These are phyloP conservation scores for Dolichoris vasculosae DNA, from an alignment of 1,140 invertebrate genomes.

Conservation along the genomic window DNA sequence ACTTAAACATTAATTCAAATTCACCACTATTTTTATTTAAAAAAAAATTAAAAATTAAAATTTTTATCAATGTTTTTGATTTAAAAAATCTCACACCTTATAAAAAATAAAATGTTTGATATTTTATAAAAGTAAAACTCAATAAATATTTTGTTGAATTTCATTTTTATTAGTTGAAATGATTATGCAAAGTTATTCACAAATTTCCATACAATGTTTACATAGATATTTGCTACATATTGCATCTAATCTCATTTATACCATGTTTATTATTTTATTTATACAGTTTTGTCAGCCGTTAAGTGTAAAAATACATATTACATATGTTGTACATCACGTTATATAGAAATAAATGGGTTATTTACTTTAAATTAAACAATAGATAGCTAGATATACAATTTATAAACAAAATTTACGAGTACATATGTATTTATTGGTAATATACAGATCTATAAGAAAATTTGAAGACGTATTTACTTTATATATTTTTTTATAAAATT, in stretches of 20 bases:
- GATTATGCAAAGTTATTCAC: constrained; percentile 48
- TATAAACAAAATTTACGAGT: too few species aligned
- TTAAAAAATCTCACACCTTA: not conserved
- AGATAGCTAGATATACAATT: too few species aligned
- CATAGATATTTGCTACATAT: constrained; percentile 33
- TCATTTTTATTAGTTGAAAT: constrained; percentile 47
- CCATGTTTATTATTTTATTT: not conserved
- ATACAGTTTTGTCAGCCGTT: not conserved
- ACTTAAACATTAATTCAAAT: too few species aligned
- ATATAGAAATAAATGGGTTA: not conserved
- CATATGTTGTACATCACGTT: constrained; percentile 15
- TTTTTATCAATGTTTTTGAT: not conserved
- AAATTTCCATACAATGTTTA: constrained; percentile 39
- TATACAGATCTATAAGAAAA: too few species aligned
- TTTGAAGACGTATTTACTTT: too few species aligned
- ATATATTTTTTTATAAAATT: too few species aligned
- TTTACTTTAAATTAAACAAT: too few species aligned
- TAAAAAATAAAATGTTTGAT: not conserved
- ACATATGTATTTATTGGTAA: too few species aligned
- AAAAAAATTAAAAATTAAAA: too few species aligned
- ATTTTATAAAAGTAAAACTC: not conserved
- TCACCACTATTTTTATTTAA: too few species aligned
- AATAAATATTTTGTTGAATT: not conserved
- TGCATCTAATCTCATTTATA: constrained; percentile 20
- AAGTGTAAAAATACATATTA: constrained; percentile 49